Percentiles rank a stretch among this genome's conserved stretches.
Evolutionary conservation across 2,888 invertebrate species (phyloP).

Genomic region (Glyphotaelius pellucidus): DNA sequence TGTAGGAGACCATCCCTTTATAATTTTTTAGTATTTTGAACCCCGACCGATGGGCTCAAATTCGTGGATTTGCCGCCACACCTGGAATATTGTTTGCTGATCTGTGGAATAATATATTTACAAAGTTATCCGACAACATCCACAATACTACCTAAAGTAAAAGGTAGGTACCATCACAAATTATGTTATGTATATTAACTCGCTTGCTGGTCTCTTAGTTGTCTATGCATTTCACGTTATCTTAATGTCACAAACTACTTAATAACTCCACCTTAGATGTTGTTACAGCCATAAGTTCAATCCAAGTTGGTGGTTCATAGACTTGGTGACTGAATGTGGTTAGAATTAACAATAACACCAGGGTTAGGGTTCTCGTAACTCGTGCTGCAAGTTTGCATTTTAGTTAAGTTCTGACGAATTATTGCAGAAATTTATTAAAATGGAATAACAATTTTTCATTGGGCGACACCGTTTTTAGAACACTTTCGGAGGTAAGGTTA

Average conservation of each 20-base stretch:
- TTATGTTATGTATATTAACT: not conserved
- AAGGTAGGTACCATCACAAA: not conserved
- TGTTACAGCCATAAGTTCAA: not conserved
- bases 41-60: not conserved
- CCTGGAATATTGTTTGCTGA: not conserved
- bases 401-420: not conserved
- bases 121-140: not conserved
- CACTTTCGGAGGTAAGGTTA: too few species aligned
- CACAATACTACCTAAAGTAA: not conserved
- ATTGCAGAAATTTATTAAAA: too few species aligned
- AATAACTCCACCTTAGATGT: slow-evolving; percentile 2
- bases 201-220: not conserved
- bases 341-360: not conserved
- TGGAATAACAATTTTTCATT: too few species aligned
- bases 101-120: not conserved
- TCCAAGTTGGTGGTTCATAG: not conserved
- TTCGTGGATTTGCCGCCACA: not conserved
- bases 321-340: not conserved
- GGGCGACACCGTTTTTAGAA: too few species aligned
- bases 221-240: not conserved
- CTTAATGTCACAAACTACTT: not conserved
- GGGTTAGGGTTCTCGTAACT: not conserved
- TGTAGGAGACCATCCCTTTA: not conserved
- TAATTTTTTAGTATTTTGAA: not conserved
- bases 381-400: not conserved